phyloP scores from a whole-genome alignment of 2,888 invertebrate species.

The Rhimphoctona megacephalus region DNA sequence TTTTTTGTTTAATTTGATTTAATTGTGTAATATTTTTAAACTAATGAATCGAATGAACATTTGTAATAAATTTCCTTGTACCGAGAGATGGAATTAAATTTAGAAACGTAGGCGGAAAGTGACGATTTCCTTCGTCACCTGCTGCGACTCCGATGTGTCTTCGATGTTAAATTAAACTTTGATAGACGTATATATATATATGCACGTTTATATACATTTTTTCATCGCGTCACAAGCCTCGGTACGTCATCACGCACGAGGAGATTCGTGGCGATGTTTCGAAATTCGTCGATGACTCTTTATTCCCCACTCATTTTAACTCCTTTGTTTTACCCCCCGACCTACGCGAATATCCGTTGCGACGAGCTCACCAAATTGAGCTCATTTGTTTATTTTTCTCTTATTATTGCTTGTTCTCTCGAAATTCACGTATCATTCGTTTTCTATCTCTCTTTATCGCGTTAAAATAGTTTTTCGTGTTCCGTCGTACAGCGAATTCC shows the following conservation, averaged over 20 bases:
- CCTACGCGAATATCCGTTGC: slow-evolving; percentile 54
- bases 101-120: not conserved
- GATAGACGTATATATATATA: not conserved
- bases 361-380: slow-evolving; percentile 4
- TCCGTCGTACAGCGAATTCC: slow-evolving; percentile 40
- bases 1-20: not conserved
- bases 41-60: not conserved
- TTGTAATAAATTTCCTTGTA: not conserved
- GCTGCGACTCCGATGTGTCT: not conserved
- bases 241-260: not conserved
- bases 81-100: not conserved
- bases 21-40: not conserved
- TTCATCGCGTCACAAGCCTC: slow-evolving; percentile 27
- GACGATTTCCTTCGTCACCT: not conserved
- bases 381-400: slow-evolving; percentile 44
- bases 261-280: slow-evolving; percentile 43
- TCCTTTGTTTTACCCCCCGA: slow-evolving; percentile 35
- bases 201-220: not conserved
- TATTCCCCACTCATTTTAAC: not conserved
- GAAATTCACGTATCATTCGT: slow-evolving; percentile 30
- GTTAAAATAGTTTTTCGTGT: slow-evolving; percentile 39
- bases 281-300: slow-evolving; percentile 50
- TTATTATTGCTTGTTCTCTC: slow-evolving; percentile 18
- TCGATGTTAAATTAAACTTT: not conserved
- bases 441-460: not conserved